Conservation (phyloP, 2,113 vertebrate species). For the Tursiops truncatus region DNA sequence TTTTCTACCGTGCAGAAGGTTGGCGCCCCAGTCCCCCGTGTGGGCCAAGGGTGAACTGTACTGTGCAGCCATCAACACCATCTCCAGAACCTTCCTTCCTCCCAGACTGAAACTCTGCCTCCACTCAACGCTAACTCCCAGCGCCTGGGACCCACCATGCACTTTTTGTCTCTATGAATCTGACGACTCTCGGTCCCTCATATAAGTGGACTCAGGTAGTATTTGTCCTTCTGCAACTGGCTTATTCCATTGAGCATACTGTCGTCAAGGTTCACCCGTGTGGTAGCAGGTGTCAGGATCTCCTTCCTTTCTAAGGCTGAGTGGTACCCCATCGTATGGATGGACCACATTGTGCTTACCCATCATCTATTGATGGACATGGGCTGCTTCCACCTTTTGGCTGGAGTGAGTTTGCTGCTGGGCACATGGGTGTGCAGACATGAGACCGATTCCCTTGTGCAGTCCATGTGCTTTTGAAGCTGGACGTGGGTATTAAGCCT, state of each 20-base stretch:
- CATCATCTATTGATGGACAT: fast-evolving
- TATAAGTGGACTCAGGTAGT: fast-evolving
- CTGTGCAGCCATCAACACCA: fast-evolving
- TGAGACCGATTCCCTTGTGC: conserved; percentile 47
- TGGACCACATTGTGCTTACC: fast-evolving
- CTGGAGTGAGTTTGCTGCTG: too few relatives aligned
- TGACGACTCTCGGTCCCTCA: fast-evolving
- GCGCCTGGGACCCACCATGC: fast-evolving
- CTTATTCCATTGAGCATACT: fast-evolving
- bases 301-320: neutral
- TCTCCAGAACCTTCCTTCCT: too few relatives aligned
- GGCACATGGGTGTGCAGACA: neutral
- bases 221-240: neutral
- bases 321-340: fast-evolving
- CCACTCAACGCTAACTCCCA: fast-evolving
- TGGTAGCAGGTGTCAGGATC: fast-evolving
- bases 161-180: neutral
- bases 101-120: neutral
- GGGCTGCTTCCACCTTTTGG: neutral
- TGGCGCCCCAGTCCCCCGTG: too few relatives aligned
- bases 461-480: conserved; percentile 64
- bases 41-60: neutral
- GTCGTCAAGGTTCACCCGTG: fast-evolving
- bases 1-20: fast-evolving
- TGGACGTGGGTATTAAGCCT: conserved; percentile 75